Base-by-base conservation (phyloP, 2,888 invertebrate genomes). In the Leptopterna dolabrata region DNA sequence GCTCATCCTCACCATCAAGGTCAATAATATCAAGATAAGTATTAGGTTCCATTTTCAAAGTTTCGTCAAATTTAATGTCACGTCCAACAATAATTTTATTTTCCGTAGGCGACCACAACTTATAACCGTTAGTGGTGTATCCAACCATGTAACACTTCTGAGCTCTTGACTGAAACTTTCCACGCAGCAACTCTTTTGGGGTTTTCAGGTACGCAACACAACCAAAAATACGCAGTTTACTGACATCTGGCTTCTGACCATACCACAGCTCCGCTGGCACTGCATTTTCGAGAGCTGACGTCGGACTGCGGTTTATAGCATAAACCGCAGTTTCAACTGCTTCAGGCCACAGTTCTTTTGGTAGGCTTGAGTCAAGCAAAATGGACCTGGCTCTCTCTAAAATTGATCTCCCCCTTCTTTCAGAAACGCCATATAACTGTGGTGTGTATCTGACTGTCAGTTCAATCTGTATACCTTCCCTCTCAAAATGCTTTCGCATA, bases 291-390 rank as follows among this genome's bases (percentile, higher is more conserved):
- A 78, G 4, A n/a, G 87, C 88, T 29, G 80, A 86, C 19, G 89
- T 89, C 51, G 89, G 89, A 80, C 83, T 82, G 90, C 91, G 89
- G 76, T 91, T 91, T 36, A 89, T 16, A 27, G 90, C 55, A 88
- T 91, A 91, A 30, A 90, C 83, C 63, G 90, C 89, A 55, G 87
- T 87, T 24, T 85, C 29, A 13, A 90, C 87, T 45, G 91, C 91
- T 88, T 91, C 91, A 76, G 90, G 90, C 90, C 90, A 91, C 87
- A 91, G 82, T 29, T 89, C 47, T 88, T 90, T 90, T 14, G 51
- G 9, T n/a, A 90, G 9, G 27, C 87, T 71, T 0, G 89, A 88
- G 27, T 91, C 90, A 80, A 89, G 89, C 16, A 91, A 63, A 88
- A 91, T 84, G 24, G 88, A 86, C 76, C 90, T 84, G n/a, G 89